Base-by-base conservation (phyloP, 2,113 vertebrate species). In the Poicephalus meyeri region DNA sequence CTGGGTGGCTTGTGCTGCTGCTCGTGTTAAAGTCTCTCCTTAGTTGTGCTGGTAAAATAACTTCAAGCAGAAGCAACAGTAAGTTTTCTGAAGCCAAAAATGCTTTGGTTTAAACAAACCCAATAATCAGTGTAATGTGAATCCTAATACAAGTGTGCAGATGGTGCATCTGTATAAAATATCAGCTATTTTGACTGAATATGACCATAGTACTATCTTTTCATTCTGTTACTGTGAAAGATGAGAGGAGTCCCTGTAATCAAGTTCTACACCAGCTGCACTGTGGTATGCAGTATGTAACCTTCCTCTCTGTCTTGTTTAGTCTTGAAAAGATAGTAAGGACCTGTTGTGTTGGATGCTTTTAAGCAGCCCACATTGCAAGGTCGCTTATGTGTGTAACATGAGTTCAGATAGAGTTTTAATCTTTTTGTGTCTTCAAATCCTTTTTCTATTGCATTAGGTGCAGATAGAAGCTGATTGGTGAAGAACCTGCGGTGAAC, bases 121-220 rank as follows among this genome's bases (percentile, higher is more conserved):
- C 23, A 77, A 6, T 52, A 50, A 13, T 52, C 50, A 86, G 35
- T 39, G 24, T 55, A 61, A 15, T 26, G 16, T 23, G 69, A 82
- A 41, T 69, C 8, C 16, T 73, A 28, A 11, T 53, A 14, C 7
- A 24, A 76, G 33, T 39, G 29, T 81, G 13, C 41, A 41, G 24
- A 17, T 73, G 24, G 41, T n/a, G 9, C 10, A 6, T 17, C 8
- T 76, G 2, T 72, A 0, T 71, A 64, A 91, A 85, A 41, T 47
- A 42, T 1, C 11, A 16, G 17, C 55, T 42, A 1, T 35, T 71
- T 47, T 56, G 31, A 13, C 52, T 26, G 31, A 58, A 16, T n/a
- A 17, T 0, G 4, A 39, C 28, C 0, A 0, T 35, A 53, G 31
- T 18, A 23, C 39, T 16, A 4, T 66, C 6, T 5, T 37, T 65